Base-by-base conservation (phyloP, 2,888 invertebrate species). In the Agrypnus murinus region DNA sequence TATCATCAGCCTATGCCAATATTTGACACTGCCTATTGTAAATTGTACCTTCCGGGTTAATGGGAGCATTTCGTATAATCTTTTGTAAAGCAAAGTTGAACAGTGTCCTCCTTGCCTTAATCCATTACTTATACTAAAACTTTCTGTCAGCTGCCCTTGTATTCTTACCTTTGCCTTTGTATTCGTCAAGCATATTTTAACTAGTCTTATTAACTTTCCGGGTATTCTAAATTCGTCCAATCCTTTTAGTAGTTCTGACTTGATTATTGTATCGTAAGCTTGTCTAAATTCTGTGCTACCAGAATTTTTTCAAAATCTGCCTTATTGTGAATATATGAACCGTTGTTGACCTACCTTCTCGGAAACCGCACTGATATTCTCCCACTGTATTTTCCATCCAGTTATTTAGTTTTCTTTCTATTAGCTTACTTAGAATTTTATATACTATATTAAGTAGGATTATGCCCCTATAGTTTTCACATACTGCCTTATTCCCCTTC, bases 341-440 rank as follows among this genome's bases (percentile, higher is more conserved):
- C n/a, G 50, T 50, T 10, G 31, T 50, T 50, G n/a, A n/a, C n/a
- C n/a, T n/a, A n/a, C n/a, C n/a, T n/a, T n/a, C n/a, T n/a, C n/a
- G n/a, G n/a, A n/a, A 57, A 3, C 57, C 57, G 36, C 57, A 34
- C 14, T 57, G 57, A 32, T 57, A 57, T 38, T 57, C 57, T n/a
- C n/a, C n/a, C n/a, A n/a, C n/a, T n/a, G n/a, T n/a, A n/a, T n/a
- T n/a, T n/a, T n/a, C n/a, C n/a, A 5, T 40, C 40, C 40, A 40
- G 40, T 14, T n/a, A 14, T n/a, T 40, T 12, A 40, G n/a, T 12
- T 40, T 40, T 14, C 40, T 12, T 12, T 40, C 40, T 40, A 40
- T 40, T 4, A 40, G 40, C 40, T 40, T 40, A 12, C 40, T 40
- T 12, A 40, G 1, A 2, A 40, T 40, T 14, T 40, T 40, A 40